Evolutionary conservation across 2,888 invertebrate species (phyloP), one percentile per base, ranked within the genome.

Genomic region (Nemapogon koenigi): DNA sequence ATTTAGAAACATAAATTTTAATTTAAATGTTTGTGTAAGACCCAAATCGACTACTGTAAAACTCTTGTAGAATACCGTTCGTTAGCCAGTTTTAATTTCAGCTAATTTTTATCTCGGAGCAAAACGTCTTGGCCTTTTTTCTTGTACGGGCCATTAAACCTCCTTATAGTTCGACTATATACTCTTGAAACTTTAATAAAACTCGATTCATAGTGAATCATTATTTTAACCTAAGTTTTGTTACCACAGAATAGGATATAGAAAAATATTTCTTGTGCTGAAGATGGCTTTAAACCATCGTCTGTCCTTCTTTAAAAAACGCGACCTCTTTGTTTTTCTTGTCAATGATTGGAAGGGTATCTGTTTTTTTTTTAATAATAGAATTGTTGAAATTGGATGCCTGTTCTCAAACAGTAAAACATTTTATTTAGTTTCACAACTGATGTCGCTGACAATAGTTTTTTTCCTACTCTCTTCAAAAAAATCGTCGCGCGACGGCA

Each of bases 21-120:
- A n/a, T n/a, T n/a, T n/a, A n/a, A n/a, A n/a, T n/a, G n/a, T n/a
- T n/a, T n/a, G n/a, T n/a, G n/a, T n/a, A n/a, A n/a, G n/a, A n/a
- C n/a, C n/a, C n/a, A n/a, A n/a, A n/a, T n/a, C n/a, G n/a, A n/a
- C n/a, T n/a, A n/a, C n/a, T n/a, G n/a, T n/a, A n/a, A n/a, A n/a
- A n/a, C n/a, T n/a, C n/a, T n/a, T n/a, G n/a, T n/a, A 67, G 73
- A 78, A 78, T 76, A 59, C 70, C 59, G 60, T 76, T 78, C 78
- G 73, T 76, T 78, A 76, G 75, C 62, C 62, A 65, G 63, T 76
- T 76, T 78, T 79, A 79, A 80, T 80, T 79, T 79, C 67, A 70
- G 72, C 79, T 81, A 80, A 79, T 79, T 80, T 75, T 78, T 73
- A 76, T 78, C 79, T 75, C 57, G 56, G 50, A 29, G 54, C 53